phyloP scores from a whole-genome alignment of 2,888 invertebrate species.

The Lacanobia oleracea region DNA sequence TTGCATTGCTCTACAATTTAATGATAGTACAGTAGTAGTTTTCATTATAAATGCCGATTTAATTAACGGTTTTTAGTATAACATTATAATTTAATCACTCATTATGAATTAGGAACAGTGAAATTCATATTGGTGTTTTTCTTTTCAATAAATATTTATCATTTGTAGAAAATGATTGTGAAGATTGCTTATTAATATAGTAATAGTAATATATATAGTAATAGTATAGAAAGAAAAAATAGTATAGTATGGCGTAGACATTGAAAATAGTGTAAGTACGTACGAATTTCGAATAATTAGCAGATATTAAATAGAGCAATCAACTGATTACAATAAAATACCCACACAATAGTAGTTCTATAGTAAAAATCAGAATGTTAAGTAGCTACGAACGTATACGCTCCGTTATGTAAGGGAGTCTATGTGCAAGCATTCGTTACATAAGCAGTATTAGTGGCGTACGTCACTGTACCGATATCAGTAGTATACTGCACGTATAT shows the following conservation, averaged over 20 bases:
- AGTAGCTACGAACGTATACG: conserved; percentile 35
- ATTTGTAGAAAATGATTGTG: too few species aligned
- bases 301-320: conserved; percentile 23
- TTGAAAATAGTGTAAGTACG: conserved; percentile 12
- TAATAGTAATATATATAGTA: too few species aligned
- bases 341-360: conserved; percentile 21
- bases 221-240: too few species aligned
- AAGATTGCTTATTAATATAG: too few species aligned
- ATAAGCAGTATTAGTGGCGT: conserved; percentile 70
- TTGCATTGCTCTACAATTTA: not conserved
- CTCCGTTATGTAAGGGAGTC: conserved; percentile 68
- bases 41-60: too few species aligned
- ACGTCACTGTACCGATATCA: conserved; percentile 68
- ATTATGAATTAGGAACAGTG: too few species aligned
- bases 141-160: too few species aligned
- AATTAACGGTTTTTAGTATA: too few species aligned
- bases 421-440: conserved; percentile 71
- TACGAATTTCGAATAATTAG: conserved; percentile 8
- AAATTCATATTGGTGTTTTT: too few species aligned
- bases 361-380: conserved; percentile 44
- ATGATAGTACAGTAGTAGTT: not conserved
- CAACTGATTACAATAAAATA: conserved; percentile 25
- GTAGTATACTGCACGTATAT: conserved; percentile 39
- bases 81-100: too few species aligned
- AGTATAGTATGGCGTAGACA: not conserved